Conservation (phyloP, 2,797 vertebrate species). For the Cuniculus paca region DNA sequence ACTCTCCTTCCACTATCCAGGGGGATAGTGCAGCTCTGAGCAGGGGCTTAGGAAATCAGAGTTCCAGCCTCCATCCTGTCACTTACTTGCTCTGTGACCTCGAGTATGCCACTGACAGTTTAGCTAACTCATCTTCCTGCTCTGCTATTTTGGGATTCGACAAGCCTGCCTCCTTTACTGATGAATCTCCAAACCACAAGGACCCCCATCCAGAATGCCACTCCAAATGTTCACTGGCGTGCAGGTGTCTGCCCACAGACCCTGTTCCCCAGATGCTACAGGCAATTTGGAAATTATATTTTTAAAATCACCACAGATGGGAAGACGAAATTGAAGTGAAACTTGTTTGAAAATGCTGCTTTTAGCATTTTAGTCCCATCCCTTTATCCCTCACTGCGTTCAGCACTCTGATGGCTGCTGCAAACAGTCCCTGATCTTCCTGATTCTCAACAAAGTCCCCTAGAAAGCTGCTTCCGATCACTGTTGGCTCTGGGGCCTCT, state of each 20-base stretch:
- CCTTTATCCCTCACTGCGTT: conserved; percentile 41
- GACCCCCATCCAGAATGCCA: conserved; percentile 10
- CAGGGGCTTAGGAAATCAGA: background rate
- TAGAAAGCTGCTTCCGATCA: background rate
- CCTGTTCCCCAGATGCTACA: conserved; percentile 58
- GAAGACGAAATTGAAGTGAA: conserved; percentile 72
- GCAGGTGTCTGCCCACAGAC: conserved; percentile 76
- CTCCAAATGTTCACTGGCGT: conserved; percentile 15
- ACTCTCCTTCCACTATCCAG: too few species aligned
- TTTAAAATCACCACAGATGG: conserved; percentile 82
- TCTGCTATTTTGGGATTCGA: conserved; percentile 46
- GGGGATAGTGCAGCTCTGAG: background rate
- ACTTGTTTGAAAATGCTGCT: conserved; percentile 76
- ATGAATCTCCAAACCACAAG: background rate
- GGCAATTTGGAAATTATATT: conserved; percentile 77
- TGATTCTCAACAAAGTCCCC: conserved; percentile 8
- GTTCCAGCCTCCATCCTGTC: background rate
- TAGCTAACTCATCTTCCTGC: background rate
- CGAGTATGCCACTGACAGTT: background rate
- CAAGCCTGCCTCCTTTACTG: background rate
- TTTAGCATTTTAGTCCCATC: conserved; percentile 73
- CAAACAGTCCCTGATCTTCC: conserved; percentile 61
- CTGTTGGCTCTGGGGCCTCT: background rate
- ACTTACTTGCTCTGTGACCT: background rate
- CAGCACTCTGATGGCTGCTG: background rate